Evolutionary conservation across 2,888 invertebrate species (phyloP).

Genomic region (Eupeodes latifasciatus): DNA sequence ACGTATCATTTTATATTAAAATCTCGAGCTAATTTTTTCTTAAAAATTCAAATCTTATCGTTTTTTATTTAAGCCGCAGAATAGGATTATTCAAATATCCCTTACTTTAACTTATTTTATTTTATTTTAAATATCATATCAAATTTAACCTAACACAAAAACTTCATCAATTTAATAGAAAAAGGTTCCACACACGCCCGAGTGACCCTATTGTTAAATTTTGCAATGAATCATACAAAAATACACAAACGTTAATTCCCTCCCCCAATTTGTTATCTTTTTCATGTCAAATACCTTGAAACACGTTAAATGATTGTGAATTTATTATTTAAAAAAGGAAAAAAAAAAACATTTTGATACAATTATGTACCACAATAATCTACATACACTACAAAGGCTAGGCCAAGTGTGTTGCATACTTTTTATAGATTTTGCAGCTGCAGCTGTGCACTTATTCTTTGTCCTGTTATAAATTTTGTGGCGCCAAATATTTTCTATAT

Average conservation of each 20-base stretch:
- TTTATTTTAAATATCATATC: too few species aligned
- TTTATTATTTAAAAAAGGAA: conserved; percentile 15
- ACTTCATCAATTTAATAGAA: neutral
- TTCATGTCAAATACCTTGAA: conserved; percentile 61
- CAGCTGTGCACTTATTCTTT: conserved; percentile 68
- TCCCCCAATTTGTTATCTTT: conserved; percentile 58
- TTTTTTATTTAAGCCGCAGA: too few species aligned
- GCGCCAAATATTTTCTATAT: conserved; percentile 62
- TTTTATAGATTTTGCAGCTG: conserved; percentile 50
- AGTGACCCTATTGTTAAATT: conserved; percentile 40
- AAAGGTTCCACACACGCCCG: conserved; percentile 62
- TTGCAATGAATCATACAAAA: conserved; percentile 59
- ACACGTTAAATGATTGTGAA: conserved; percentile 51
- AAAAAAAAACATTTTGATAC: conserved; percentile 25
- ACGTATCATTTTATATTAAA: too few species aligned
- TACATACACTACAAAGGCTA: conserved; percentile 52
- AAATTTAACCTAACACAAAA: too few species aligned
- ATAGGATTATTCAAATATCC: too few species aligned
- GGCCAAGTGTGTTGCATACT: conserved; percentile 39
- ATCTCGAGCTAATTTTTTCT: too few species aligned
- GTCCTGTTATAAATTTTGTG: conserved; percentile 63
- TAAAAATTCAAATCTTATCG: too few species aligned
- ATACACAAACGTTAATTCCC: neutral
- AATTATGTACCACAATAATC: conserved; percentile 40
- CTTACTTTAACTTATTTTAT: too few species aligned